Evolutionary conservation across 2,113 vertebrate species (phyloP), one percentile per base, ranked within the genome.

Genomic region (Nematolebias whitei): DNA sequence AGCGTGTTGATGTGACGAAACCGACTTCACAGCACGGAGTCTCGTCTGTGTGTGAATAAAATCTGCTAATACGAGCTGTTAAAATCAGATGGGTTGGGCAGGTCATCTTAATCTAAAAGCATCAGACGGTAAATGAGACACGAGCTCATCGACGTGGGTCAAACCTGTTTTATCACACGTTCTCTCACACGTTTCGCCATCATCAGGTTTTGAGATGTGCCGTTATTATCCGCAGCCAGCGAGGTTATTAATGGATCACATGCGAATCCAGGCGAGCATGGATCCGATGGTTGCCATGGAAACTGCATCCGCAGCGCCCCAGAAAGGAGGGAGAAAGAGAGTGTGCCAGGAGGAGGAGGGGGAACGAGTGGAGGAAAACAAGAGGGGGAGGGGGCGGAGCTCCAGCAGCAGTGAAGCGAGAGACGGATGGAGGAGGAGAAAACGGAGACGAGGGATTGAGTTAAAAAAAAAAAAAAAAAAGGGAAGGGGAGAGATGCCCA

Each of bases 261-360:
- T 85, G 54, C 41, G 43, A 65, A 91, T 88, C 52, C 87, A 88
- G 84, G 85, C 83, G 82, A 88, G 89, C 86, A 85, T 81, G 80
- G 89, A 90, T 80, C 73, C 63, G 57, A 80, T 75, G 79, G 93
- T 94, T 91, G 88, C 92, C 87, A 94, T 92, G 91, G 93, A 69
- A 93, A 93, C 92, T 92, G 88, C 91, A 92, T 93, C 93, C 82
- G 91, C 89, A 93, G 90, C 85, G 69, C 79, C 69, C 73, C 80
- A 69, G 71, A 84, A 83, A 75, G 75, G 55, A 65, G 64, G 59
- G 77, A 70, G 73, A n/a, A 50, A 18, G 38, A 38, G 63, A 53
- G 69, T n/a, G n/a, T n/a, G n/a, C n/a, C n/a, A 29, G 53, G 9
- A 56, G 7, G 50, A 26, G 58, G 40, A 54, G 7, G 12, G 8